Evolutionary conservation across 1,140 invertebrate species (phyloP).

Genomic region (Drosophila athabasca): DNA sequence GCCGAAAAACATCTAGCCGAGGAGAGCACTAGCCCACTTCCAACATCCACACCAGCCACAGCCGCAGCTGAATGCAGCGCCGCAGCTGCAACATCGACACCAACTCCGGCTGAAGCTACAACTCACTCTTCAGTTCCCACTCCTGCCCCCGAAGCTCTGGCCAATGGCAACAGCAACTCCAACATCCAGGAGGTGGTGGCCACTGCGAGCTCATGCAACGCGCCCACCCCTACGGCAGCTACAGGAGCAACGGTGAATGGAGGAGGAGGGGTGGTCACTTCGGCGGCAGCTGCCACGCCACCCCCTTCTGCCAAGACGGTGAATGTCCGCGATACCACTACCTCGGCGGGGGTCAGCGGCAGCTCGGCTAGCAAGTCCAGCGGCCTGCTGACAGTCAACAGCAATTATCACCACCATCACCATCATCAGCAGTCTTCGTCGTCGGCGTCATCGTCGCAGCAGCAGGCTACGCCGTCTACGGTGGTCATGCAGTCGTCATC

Average conservation of each 20-base stretch:
- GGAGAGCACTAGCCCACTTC: constrained; percentile 4
- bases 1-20: constrained; percentile 48
- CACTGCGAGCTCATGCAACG: neutral
- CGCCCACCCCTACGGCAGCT: constrained; percentile 12
- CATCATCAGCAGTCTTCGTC: constrained; percentile 44
- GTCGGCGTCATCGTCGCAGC: constrained; percentile 25
- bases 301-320: constrained; percentile 15
- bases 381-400: constrained; percentile 58
- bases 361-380: constrained; percentile 37
- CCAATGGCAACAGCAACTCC: constrained; percentile 26
- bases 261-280: neutral
- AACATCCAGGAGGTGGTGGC: constrained; percentile 12
- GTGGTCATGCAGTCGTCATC: constrained; percentile 35
- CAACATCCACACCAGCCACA: constrained; percentile 14
- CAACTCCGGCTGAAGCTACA: neutral
- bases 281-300: constrained; percentile 8
- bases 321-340: constrained; percentile 19
- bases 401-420: constrained; percentile 73
- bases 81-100: neutral
- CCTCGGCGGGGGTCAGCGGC: constrained; percentile 32
- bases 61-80: neutral
- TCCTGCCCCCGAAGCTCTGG: neutral
- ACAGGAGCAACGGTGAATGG: constrained; percentile 11
- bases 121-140: neutral
- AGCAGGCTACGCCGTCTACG: constrained; percentile 24